phyloP scores from a whole-genome alignment of 1,140 invertebrate species.

The Dendrolimus kikuchii region DNA sequence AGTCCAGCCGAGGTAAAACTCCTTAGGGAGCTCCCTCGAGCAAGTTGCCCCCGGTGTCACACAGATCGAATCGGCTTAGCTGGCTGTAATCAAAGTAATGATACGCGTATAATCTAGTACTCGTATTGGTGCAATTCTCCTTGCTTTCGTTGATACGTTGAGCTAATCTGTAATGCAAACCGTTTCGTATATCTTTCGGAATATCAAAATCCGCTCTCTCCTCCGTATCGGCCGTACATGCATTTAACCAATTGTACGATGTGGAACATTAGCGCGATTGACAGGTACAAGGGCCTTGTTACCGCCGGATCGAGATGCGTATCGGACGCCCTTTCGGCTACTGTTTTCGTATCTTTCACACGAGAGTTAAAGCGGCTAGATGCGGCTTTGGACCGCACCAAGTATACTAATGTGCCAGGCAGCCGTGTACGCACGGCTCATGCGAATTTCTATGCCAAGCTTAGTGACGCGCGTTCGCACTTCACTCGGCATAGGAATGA shows the following conservation, averaged over 20 bases:
- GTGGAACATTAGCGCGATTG: conserved; percentile 55
- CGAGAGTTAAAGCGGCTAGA: conserved; percentile 22
- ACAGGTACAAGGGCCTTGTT: conserved; percentile 61
- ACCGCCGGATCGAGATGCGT: conserved; percentile 47
- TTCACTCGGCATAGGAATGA: too few species aligned
- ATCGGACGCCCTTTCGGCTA: conserved; percentile 53
- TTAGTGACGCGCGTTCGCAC: too few species aligned
- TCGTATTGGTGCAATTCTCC: too few species aligned
- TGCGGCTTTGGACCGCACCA: conserved; percentile 6
- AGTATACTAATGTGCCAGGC: not conserved
- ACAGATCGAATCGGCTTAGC: too few species aligned
- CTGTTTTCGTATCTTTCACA: conserved; percentile 49
- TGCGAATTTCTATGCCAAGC: too few species aligned
- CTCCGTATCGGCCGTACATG: conserved; percentile 4
- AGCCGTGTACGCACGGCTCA: not conserved
- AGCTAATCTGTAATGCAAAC: too few species aligned
- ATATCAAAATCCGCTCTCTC: not conserved
- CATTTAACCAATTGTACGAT: conserved; percentile 22
- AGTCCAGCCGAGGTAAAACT: too few species aligned
- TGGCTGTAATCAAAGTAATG: too few species aligned
- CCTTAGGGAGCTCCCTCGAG: too few species aligned
- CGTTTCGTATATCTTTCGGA: not conserved
- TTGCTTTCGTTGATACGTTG: too few species aligned
- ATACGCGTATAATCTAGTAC: too few species aligned
- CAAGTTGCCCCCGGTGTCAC: too few species aligned